These are phyloP conservation scores for Triplophysa dalaica DNA, from an alignment of 2,113 vertebrate species.

Conservation along the genomic window DNA sequence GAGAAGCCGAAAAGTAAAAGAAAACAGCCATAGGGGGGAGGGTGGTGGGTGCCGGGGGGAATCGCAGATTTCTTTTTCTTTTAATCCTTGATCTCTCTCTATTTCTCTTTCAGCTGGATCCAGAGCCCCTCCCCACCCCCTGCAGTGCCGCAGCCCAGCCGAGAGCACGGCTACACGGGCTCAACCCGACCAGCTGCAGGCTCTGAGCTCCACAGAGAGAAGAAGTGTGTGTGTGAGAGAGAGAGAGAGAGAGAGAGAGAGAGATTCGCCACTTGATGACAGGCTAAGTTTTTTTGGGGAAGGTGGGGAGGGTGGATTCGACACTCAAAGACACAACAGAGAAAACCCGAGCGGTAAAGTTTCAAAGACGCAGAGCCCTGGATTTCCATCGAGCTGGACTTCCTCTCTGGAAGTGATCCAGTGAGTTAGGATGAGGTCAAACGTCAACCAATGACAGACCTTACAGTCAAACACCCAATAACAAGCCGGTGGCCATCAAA, in stretches of 20 bases:
- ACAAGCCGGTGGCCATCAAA: conserved; percentile 22
- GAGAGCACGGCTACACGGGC: conserved; percentile 51
- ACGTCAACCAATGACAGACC: conserved; percentile 35
- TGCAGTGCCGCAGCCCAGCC: conserved; percentile 63
- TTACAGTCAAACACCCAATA: conserved; percentile 24
- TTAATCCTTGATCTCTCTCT: conserved; percentile 71
- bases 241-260: conserved; percentile 53
- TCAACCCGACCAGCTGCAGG: conserved; percentile 68
- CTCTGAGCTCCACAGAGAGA: conserved; percentile 56
- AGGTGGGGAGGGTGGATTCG: conserved; percentile 53
- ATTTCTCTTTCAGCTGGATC: conserved; percentile 71
- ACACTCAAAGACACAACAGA: conserved; percentile 73
- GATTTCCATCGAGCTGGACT: conserved; percentile 56
- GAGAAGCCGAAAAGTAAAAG: conserved; percentile 34
- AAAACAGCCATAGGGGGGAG: conserved; percentile 44
- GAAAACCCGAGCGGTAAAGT: conserved; percentile 65
- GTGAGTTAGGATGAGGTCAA: conserved; percentile 45
- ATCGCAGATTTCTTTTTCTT: conserved; percentile 68
- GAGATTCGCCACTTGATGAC: conserved; percentile 65
- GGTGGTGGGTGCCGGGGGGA: conserved; percentile 33
- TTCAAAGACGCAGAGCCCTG: conserved; percentile 67
- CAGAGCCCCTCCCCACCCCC: conserved; percentile 64
- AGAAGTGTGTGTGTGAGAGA: conserved; percentile 40
- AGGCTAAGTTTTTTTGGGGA: conserved; percentile 63
- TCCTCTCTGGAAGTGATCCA: conserved; percentile 38